Percentiles rank a stretch among this genome's conserved stretches.
Evolutionary conservation across 2,797 vertebrate species (phyloP).

Genomic region (Apogon hyalosoma): DNA sequence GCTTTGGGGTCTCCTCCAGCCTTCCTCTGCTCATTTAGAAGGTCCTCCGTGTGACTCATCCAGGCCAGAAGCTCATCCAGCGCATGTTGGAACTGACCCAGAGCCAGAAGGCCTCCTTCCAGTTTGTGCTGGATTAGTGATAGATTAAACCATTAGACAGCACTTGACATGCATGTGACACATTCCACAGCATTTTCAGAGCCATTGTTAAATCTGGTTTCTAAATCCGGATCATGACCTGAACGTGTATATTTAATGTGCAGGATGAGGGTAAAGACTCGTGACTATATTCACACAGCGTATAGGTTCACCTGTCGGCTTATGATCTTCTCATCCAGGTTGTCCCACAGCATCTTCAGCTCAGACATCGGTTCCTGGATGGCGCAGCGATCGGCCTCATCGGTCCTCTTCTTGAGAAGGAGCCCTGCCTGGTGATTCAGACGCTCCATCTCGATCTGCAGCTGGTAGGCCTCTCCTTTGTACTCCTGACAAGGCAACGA

Average conservation of each 20-base stretch:
- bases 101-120: constrained; percentile 94
- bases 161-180: constrained; percentile 23
- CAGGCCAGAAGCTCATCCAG: constrained; percentile 95
- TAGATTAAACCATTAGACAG: constrained; percentile 64
- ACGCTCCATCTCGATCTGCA: constrained; percentile 98
- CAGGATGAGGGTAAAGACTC: too few relatives aligned
- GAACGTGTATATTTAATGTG: too few relatives aligned
- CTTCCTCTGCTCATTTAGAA: constrained; percentile 93
- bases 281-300: background rate
- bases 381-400: constrained; percentile 88
- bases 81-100: constrained; percentile 98
- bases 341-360: constrained; percentile 93
- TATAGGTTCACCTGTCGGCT: constrained; percentile 90
- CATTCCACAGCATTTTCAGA: constrained; percentile 11
- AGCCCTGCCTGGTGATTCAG: constrained; percentile 95
- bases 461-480: constrained; percentile 95
- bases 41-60: constrained; percentile 95
- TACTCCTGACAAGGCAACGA: constrained; percentile 86
- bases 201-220: constrained; percentile 5
- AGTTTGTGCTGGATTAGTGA: constrained; percentile 91
- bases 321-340: constrained; percentile 93
- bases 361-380: constrained; percentile 95
- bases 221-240: background rate
- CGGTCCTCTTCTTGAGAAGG: constrained; percentile 92
- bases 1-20: constrained; percentile 95